These are phyloP conservation scores for Tolmerus cingulatus DNA, from an alignment of 2,888 invertebrate species.

Conservation along the genomic window DNA sequence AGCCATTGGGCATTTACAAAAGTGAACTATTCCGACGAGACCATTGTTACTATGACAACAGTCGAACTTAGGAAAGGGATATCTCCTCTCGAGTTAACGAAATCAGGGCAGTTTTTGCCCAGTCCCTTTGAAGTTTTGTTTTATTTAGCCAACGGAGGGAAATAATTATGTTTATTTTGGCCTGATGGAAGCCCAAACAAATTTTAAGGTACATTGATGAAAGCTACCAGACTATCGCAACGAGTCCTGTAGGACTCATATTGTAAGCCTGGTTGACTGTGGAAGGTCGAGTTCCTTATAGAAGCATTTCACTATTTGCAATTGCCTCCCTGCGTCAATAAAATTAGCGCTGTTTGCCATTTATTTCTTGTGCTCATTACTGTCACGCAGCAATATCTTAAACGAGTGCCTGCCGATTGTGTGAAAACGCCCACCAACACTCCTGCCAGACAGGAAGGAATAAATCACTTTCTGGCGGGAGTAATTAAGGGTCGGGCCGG, in stretches of 20 bases:
- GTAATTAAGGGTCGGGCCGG: not conserved
- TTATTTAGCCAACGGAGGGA: not conserved
- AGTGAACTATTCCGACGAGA: not conserved
- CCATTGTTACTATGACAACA: not conserved
- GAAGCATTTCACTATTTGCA: not conserved
- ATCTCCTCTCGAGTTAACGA: not conserved
- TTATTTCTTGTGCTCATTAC: not conserved
- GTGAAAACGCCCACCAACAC: not conserved
- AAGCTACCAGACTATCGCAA: not conserved
- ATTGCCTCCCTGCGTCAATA: not conserved
- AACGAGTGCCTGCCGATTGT: not conserved
- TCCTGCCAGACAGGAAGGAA: not conserved
- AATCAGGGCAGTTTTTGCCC: not conserved
- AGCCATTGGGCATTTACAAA: not conserved
- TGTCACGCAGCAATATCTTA: not conserved
- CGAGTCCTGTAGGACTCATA: not conserved
- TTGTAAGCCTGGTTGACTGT: not conserved
- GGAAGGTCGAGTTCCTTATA: not conserved
- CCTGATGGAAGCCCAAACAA: not conserved
- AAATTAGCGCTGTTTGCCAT: not conserved
- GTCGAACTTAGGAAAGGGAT: not conserved
- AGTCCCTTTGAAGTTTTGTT: not conserved
- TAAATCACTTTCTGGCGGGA: not conserved
- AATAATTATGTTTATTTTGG: not conserved
- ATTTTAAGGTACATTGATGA: not conserved